A percentile compares a stretch with the other conserved stretches of the same genome.
Conservation (phyloP, 2,888 invertebrate species). For the Ischnus inquisitorius region DNA sequence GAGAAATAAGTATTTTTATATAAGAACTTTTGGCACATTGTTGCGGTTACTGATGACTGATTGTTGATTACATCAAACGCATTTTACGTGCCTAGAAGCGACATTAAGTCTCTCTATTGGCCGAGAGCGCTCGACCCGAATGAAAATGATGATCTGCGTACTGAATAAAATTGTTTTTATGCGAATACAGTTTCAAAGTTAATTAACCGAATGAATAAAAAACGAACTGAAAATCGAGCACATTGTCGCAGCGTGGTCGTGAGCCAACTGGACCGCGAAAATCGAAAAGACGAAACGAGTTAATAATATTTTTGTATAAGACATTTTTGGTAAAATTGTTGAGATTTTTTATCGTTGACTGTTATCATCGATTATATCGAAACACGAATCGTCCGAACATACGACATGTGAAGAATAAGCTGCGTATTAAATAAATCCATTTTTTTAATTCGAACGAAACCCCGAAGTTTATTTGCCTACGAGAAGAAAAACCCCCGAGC, state of each 20-base stretch:
- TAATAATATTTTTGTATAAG: too few relatives aligned
- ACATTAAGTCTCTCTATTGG: neutral
- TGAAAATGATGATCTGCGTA: neutral
- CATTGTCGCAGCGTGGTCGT: too few relatives aligned
- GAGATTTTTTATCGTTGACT: too few relatives aligned
- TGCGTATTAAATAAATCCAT: constrained; percentile 13
- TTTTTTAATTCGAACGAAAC: neutral
- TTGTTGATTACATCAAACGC: constrained; percentile 7
- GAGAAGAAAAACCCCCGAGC: neutral
- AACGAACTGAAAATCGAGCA: too few relatives aligned
- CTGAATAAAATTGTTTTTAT: too few relatives aligned
- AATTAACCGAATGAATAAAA: too few relatives aligned
- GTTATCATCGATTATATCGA: too few relatives aligned
- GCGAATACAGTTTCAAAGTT: too few relatives aligned
- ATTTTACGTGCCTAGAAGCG: neutral
- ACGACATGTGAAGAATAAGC: neutral
- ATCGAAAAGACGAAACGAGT: too few relatives aligned
- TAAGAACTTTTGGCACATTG: constrained; percentile 55
- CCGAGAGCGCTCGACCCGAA: neutral
- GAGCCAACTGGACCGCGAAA: too few relatives aligned
- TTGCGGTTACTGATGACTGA: constrained; percentile 40
- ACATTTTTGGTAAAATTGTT: too few relatives aligned
- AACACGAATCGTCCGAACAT: too few relatives aligned
- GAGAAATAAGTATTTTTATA: constrained; percentile 12
- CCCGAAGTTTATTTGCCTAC: neutral